Evolutionary conservation across 2,888 invertebrate species (phyloP).

Genomic region (Dynastes grantii): DNA sequence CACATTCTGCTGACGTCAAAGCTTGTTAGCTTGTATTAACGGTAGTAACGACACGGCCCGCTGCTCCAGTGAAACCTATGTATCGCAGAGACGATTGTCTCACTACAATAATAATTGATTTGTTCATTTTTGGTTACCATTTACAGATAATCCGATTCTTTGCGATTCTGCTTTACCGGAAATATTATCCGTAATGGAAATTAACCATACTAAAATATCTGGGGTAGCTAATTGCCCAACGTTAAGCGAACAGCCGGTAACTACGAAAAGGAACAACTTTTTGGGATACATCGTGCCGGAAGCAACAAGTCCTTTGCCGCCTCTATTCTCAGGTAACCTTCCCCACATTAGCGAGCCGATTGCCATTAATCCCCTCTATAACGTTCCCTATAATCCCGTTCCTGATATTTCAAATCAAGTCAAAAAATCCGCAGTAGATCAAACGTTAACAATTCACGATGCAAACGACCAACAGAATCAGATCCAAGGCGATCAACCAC

Average conservation of each 20-base stretch:
- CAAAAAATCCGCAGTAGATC: slow-evolving; percentile 39
- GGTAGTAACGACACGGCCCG: no score
- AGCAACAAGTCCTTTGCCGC: slow-evolving; percentile 22
- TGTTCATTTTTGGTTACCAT: not conserved
- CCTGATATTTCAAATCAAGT: slow-evolving; percentile 51
- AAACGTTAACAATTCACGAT: slow-evolving; percentile 23
- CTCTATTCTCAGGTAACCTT: slow-evolving; percentile 2
- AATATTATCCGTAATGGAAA: slow-evolving; percentile 80
- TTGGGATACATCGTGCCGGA: slow-evolving; percentile 63
- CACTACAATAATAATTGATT: no score
- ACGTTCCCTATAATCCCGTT: slow-evolving; percentile 37
- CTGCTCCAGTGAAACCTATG: no score
- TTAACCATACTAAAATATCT: slow-evolving; percentile 81
- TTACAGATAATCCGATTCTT: slow-evolving; percentile 86
- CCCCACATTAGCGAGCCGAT: slow-evolving; percentile 41
- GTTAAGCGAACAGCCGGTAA: slow-evolving; percentile 67
- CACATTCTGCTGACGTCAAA: no score
- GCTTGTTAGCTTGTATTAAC: no score
- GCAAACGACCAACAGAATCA: slow-evolving; percentile 50
- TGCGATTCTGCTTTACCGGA: slow-evolving; percentile 84
- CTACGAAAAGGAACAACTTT: slow-evolving; percentile 66
- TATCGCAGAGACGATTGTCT: no score
- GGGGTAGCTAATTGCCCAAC: slow-evolving; percentile 74
- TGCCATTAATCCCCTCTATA: slow-evolving; percentile 49
- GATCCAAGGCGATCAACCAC: slow-evolving; percentile 46